A percentile compares a stretch with the other conserved stretches of the same genome.
Conservation (phyloP, 2,113 vertebrate species). For the Notarius quadriscutis region DNA sequence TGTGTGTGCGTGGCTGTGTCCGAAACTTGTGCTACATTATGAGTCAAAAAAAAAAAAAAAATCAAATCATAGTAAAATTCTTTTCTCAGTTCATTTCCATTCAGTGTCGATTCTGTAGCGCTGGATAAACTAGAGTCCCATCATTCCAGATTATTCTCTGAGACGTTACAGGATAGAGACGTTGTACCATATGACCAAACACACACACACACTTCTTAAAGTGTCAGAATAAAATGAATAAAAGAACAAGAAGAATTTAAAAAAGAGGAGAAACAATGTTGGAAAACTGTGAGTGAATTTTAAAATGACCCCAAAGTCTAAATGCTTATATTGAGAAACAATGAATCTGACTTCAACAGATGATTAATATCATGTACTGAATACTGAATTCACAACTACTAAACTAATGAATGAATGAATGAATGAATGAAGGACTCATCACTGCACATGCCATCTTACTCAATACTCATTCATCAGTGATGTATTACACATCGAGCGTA, state of each 20-base stretch:
- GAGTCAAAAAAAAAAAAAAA: background rate
- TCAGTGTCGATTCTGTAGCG: background rate
- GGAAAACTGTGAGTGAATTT: background rate
- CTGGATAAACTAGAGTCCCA: background rate
- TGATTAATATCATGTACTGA: background rate
- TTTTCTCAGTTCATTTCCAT: background rate
- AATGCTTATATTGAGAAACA: background rate
- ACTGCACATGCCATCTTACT: background rate
- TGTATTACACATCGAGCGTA: background rate
- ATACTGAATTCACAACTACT: background rate
- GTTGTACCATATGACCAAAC: background rate
- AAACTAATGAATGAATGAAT: background rate
- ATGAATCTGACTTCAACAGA: background rate
- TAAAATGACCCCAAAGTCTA: background rate
- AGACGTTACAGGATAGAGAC: background rate
- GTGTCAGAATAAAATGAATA: background rate
- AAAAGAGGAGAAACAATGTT: background rate
- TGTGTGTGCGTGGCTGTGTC: too few relatives aligned
- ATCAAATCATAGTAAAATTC: background rate
- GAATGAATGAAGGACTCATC: background rate
- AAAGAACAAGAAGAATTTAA: background rate
- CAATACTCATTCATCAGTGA: background rate
- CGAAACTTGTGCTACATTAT: background rate
- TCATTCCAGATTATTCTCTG: background rate
- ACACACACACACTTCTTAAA: background rate